Percentiles rank a stretch among this genome's conserved stretches.
These are phyloP conservation scores for Rhinophrynus dorsalis DNA, from an alignment of 2,797 vertebrate genomes.

Conservation along the genomic window DNA sequence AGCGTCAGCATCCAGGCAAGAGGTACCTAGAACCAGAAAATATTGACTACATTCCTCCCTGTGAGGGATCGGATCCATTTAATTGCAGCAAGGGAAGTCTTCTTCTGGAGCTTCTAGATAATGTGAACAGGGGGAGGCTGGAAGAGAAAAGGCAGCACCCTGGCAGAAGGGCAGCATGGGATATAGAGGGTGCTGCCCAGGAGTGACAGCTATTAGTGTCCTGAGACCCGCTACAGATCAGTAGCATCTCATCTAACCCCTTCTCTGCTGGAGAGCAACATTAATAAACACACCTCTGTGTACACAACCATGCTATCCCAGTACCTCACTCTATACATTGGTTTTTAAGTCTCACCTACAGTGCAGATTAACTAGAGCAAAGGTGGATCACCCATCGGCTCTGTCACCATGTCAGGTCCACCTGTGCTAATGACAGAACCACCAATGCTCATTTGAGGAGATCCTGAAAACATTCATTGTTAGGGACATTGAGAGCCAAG, in stretches of 20 bases:
- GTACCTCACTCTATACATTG: no score
- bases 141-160: constrained; percentile 88
- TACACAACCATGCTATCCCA: not conserved
- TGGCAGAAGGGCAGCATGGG: constrained; percentile 74
- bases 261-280: not conserved
- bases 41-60: constrained; percentile 69
- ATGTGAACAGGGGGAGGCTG: constrained; percentile 66
- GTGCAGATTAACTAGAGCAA: no score
- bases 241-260: constrained; percentile 4
- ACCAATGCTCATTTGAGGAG: no score
- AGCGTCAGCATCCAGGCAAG: constrained; percentile 85
- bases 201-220: constrained; percentile 56
- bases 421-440: no score
- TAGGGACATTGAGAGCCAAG: no score
- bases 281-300: constrained; percentile 2
- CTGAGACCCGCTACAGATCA: not conserved
- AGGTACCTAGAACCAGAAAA: constrained; percentile 68
- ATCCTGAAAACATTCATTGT: no score
- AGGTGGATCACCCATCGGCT: no score
- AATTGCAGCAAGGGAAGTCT: constrained; percentile 75
- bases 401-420: no score
- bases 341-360: no score
- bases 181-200: constrained; percentile 64
- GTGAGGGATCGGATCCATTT: constrained; percentile 67
- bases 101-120: constrained; percentile 78